Base-by-base conservation (phyloP, 2,797 vertebrate genomes). In the Onychomys torridus region DNA sequence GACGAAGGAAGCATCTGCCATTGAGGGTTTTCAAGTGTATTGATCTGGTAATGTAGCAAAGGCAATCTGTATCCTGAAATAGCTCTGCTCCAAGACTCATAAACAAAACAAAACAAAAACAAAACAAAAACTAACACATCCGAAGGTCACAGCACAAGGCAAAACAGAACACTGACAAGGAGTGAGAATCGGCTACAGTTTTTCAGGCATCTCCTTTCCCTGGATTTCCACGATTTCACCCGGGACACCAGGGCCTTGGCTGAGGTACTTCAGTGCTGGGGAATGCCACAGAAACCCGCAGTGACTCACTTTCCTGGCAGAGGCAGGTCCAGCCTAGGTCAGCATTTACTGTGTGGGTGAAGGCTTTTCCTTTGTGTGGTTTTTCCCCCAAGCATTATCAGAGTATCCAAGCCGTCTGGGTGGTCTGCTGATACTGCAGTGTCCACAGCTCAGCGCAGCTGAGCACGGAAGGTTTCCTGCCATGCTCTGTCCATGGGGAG, bases 211-310 rank as follows among this genome's bases (percentile, higher is more conserved):
- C 78, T n/a, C 40, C 61, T 92, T 81, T 63, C 87, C 43, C 40
- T 75, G 49, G 81, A 46, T 81, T 91, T 78, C 73, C 67, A 32
- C 2, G 10, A 67, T 23, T 63, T 75, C 84, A 90, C 90, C 81
- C 73, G 65, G 76, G 76, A n/a, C 43, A 69, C 11, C 12, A 11
- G 52, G 32, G 61, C 77, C 61, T 93, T 97, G 71, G 59, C 77
- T 85, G 34, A 77, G 43, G 67, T 59, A 40, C 69, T 46, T 89
- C 82, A 94, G 90, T 49, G 23, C 83, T 95, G 95, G 93, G 92
- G 93, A 97, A 95, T 89, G 83, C 93, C 97, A 94, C 89, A 96
- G 92, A 97, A 97, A 55, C 89, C 96, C 94, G 67, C 69, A 83
- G 12, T 96, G 96, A 96, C 55, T 97, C 95, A 95, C 63, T 73